These are phyloP conservation scores for Smutsia gigantea DNA, from an alignment of 2,797 vertebrate species.

Conservation along the genomic window DNA sequence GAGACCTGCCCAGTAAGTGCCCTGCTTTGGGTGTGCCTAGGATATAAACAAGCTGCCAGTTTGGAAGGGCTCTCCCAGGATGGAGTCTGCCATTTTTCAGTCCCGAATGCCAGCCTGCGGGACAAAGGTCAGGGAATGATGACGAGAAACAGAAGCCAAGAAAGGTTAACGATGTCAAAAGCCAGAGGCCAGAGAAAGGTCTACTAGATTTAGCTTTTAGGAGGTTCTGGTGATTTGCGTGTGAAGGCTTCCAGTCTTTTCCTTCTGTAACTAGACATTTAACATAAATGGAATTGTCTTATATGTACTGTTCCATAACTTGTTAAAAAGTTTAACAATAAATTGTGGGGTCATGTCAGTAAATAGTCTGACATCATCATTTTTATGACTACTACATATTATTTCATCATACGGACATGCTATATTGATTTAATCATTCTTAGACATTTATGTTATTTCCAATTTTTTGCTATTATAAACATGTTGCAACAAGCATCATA, in stretches of 20 bases:
- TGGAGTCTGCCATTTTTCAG: constrained; percentile 43
- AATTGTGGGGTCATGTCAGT: neutral
- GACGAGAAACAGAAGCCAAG: constrained; percentile 54
- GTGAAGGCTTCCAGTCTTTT: constrained; percentile 50
- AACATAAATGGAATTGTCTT: constrained; percentile 36
- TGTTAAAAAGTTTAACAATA: constrained; percentile 43
- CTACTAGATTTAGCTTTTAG: constrained; percentile 44
- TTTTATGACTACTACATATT: constrained; percentile 52
- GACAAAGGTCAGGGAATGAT: constrained; percentile 64
- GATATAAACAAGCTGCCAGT: constrained; percentile 35
- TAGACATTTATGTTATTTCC: constrained; percentile 28
- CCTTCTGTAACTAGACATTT: constrained; percentile 55
- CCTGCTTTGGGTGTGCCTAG: neutral
- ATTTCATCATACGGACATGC: constrained; percentile 26
- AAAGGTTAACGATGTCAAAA: constrained; percentile 52
- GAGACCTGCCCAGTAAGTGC: neutral
- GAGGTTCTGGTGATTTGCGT: constrained; percentile 32
- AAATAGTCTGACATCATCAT: constrained; percentile 23
- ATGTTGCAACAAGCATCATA: neutral
- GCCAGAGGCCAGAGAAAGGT: constrained; percentile 31
- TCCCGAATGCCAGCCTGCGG: constrained; percentile 32
- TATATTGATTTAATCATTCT: constrained; percentile 45
- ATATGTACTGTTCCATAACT: neutral
- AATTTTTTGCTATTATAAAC: constrained; percentile 36
- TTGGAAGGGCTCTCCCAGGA: constrained; percentile 68